Evolutionary conservation across 2,797 vertebrate genomes (phyloP).

Genomic region (Syngnathus acus): DNA sequence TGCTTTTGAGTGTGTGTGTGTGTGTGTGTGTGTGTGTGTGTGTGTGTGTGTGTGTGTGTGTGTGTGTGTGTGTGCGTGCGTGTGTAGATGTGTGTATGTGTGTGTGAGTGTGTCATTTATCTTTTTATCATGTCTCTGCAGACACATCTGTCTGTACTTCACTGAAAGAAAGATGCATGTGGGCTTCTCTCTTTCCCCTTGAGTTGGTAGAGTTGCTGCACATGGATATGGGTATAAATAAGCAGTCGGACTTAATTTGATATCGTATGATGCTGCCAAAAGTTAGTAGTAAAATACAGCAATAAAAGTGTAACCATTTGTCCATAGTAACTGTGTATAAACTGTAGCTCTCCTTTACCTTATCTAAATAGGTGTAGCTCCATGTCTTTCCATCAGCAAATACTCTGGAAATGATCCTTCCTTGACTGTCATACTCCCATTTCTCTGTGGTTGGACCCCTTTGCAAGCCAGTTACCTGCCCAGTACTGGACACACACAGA

Average conservation of each 20-base stretch:
- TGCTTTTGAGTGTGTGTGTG: constrained; percentile 5
- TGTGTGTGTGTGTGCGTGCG: neutral
- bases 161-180: neutral
- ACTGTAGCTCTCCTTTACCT: constrained; percentile 70
- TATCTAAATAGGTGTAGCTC: constrained; percentile 97
- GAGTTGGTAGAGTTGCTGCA: neutral
- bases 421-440: constrained; percentile 91
- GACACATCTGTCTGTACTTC: constrained; percentile 1
- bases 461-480: constrained; percentile 90
- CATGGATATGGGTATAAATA: neutral
- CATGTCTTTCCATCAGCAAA: constrained; percentile 94
- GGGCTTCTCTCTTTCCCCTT: neutral
- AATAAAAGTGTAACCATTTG: neutral
- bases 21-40: neutral
- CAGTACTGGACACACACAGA: constrained; percentile 61
- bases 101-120: constrained; percentile 1
- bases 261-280: neutral
- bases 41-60: constrained; percentile 5
- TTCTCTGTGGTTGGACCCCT: constrained; percentile 86
- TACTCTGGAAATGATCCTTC: constrained; percentile 84
- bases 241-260: neutral
- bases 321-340: neutral
- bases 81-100: neutral
- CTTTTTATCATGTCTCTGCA: constrained; percentile 13
- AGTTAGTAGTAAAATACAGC: constrained; percentile 1